These are phyloP conservation scores for Enteromius radiatus DNA, from an alignment of 2,797 vertebrate species.

Conservation along the genomic window DNA sequence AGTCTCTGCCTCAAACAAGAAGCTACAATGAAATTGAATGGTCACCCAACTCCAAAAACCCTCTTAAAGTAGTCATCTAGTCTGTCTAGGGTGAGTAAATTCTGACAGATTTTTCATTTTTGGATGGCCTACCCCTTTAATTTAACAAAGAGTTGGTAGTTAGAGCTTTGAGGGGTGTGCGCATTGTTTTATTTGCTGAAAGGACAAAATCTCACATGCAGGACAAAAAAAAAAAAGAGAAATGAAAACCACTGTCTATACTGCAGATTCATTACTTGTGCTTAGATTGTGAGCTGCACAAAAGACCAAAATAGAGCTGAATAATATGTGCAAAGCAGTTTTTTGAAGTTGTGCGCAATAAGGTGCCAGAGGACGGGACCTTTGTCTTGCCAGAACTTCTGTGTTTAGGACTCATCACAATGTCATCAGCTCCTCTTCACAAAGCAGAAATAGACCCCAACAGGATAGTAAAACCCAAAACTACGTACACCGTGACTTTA, in stretches of 20 bases:
- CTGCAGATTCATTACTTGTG: constrained; percentile 54
- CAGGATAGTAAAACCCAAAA: background rate
- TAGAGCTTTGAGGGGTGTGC: constrained; percentile 17
- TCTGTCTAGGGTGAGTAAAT: background rate
- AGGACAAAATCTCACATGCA: constrained; percentile 45
- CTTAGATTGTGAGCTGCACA: constrained; percentile 31
- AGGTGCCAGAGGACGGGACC: constrained; percentile 50
- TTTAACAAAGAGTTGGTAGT: constrained; percentile 34
- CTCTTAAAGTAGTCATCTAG: constrained; percentile 5
- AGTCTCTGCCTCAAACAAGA: background rate
- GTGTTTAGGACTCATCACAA: constrained; percentile 37
- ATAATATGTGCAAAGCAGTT: constrained; percentile 58
- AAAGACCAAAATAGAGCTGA: constrained; percentile 49
- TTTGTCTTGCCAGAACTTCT: constrained; percentile 39
- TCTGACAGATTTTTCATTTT: background rate
- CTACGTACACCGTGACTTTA: background rate
- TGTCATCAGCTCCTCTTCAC: constrained; percentile 31
- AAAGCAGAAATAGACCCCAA: background rate
- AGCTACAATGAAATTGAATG: background rate
- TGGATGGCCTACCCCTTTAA: background rate
- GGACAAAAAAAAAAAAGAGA: constrained; percentile 28
- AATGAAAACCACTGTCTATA: constrained; percentile 33
- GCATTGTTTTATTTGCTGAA: constrained; percentile 50
- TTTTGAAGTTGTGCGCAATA: constrained; percentile 62
- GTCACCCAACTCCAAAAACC: background rate